These are phyloP conservation scores for Platyrinchus mystaceus DNA, from an alignment of 2,797 vertebrate genomes.

Conservation along the genomic window DNA sequence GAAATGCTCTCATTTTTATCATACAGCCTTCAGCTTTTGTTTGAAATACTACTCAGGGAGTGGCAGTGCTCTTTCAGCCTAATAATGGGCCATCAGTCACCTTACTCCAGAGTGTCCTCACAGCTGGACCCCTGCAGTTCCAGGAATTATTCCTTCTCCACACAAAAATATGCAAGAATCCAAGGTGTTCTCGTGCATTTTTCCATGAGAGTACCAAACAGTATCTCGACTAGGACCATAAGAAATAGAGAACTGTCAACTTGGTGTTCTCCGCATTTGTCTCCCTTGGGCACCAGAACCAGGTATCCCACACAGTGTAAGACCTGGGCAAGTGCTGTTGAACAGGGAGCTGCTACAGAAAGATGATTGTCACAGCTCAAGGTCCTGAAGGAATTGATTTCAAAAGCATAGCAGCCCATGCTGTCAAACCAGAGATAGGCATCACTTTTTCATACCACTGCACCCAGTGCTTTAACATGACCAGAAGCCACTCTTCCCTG, in stretches of 20 bases:
- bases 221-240: background rate
- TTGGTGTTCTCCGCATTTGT: background rate
- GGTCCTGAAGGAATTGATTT: background rate
- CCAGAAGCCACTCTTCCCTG: background rate
- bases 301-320: rapidly evolving
- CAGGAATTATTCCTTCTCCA: background rate
- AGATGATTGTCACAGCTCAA: background rate
- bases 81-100: too few species aligned
- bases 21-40: background rate
- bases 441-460: background rate
- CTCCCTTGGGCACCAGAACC: background rate
- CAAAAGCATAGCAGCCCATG: background rate
- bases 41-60: background rate
- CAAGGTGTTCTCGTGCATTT: background rate
- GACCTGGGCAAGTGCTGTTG: background rate
- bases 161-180: background rate
- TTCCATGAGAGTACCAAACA: background rate
- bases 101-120: background rate
- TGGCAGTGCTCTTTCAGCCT: background rate
- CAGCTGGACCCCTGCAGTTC: background rate
- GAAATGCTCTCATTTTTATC: background rate
- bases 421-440: background rate
- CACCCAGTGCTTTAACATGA: background rate
- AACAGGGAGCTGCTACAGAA: background rate
- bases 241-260: background rate